Percentiles rank a stretch among this genome's conserved stretches.
phyloP scores from a whole-genome alignment of 2,113 vertebrate species.

The Planiliza haematocheilus region DNA sequence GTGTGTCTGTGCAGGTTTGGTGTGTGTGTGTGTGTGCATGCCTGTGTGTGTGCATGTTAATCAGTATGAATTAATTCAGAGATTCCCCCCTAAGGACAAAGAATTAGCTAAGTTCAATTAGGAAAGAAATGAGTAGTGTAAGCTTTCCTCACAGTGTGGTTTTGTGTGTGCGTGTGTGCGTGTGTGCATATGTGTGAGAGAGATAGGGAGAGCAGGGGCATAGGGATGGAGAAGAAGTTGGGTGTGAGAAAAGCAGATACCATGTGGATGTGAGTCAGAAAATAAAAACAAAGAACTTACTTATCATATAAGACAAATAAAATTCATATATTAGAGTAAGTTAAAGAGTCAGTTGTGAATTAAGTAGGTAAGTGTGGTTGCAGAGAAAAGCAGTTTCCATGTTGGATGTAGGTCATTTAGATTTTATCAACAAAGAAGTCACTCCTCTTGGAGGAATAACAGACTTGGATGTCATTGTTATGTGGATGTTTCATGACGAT shows the following conservation, averaged over 20 bases:
- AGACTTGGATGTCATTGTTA: no score
- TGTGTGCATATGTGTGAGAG: background rate
- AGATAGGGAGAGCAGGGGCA: slow-evolving; percentile 6
- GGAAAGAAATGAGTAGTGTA: slow-evolving; percentile 15
- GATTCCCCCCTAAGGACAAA: slow-evolving; percentile 39
- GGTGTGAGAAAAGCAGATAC: background rate
- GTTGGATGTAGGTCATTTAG: no score
- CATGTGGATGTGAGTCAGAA: no score
- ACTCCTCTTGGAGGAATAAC: no score
- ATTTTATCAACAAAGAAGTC: no score
- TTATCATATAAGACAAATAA: no score
- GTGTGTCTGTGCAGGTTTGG: background rate
- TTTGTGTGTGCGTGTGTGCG: slow-evolving; percentile 1
- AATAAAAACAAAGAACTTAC: no score
- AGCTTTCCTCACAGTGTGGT: background rate
- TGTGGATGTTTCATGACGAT: no score
- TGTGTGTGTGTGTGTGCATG: background rate
- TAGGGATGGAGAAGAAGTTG: background rate
- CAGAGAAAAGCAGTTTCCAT: no score
- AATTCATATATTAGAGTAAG: no score
- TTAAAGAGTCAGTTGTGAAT: no score
- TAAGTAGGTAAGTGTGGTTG: no score
- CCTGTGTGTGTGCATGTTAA: slow-evolving; percentile 8
- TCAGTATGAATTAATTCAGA: slow-evolving; percentile 48
- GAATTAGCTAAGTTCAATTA: slow-evolving; percentile 57